Evolutionary conservation across 1,140 invertebrate species (phyloP), one percentile per base, ranked within the genome.

Genomic region (Drosophila hydei): DNA sequence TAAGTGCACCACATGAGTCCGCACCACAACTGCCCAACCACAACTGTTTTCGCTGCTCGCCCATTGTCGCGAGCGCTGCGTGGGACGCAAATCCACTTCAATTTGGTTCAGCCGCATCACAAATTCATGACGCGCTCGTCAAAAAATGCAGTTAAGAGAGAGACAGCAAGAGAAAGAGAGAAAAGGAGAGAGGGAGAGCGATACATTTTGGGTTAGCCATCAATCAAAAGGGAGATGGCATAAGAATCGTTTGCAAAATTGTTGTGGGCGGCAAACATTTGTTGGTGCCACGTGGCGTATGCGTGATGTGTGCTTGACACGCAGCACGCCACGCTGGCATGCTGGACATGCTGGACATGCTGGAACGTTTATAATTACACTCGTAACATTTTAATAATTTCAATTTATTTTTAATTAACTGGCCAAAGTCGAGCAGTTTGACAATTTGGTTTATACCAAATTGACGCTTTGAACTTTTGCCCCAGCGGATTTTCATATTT

Each of bases 361-460:
- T n/a, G n/a, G n/a, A 18, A 14, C 64, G 58, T 50, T 59, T 33
- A 40, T 69, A 85, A 85, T 85, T 73, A 85, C 76, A 45, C 58
- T 65, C 56, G 36, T 51, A 52, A 79, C 73, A 77, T 80, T 84
- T 87, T 77, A 75, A 79, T 87, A 87, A 87, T 71, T 75, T 74
- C 74, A 80, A 80, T 84, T 80, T 74, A 77, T 80, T 77, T 87
- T 87, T 87, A 85, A 85, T 85, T 85, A 85, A 84, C 80, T 51
- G 64, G 48, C 47, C 33, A 5, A 9, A 12, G 45, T 42, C 9
- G 1, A 40, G 12, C 16, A 63, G 6, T 70, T 51, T 52, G 68
- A 51, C 60, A 68, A 70, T 71, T 65, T 48, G 25, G 23, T 62
- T 62, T 60, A 36, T 59, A 42, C 58, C 47, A 84, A 69, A 63